Base-by-base conservation (phyloP, 2,888 invertebrate genomes). In the Azorinus chamasolen region DNA sequence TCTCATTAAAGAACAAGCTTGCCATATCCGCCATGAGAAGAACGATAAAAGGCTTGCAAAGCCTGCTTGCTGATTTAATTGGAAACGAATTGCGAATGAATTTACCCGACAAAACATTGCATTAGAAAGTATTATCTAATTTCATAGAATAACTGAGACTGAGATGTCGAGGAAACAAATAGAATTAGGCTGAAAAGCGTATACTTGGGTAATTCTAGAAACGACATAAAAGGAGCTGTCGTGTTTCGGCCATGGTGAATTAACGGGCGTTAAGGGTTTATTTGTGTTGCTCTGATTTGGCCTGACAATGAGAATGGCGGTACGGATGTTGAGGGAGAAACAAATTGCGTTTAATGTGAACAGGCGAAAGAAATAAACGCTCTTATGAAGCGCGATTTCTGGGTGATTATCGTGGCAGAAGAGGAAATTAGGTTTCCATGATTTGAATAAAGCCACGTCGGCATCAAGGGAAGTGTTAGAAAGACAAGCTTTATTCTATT, bases 101-200 rank as follows among this genome's bases (percentile, higher is more conserved):
- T 77, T 71, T 71, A 68, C 22, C 62, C 71, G 63, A 77, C 77
- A 77, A 77, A 77, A 77, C 71, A 71, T 77, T 68, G 66, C 77
- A 77, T 71, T 77, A 72, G 55, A 58, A 58, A 39, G 62, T 43
- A 72, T 77, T 77, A 77, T 63, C 58, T 48, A 53, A 66, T 63
- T 59, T 68, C 46, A 66, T 24, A 37, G 55, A 55, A 55, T 55
- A 55, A 55, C 20, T 20, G 39, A 37, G 39, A 22, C 14, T 18
- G 16, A 39, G 20, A 4, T 55, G 55, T 41, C 55, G 39, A 18
- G 12, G 55, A 55, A 55, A 55, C 55, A 55, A 55, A 55, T 55
- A 55, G 55, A 55, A 55, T 55, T 55, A 55, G 18, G 55, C 53
- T 54, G 41, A 37, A 41, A 63, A 54, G 55, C 20, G 46, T 54